phyloP scores from a whole-genome alignment of 2,888 invertebrate species.

The Heliconius ismenius region DNA sequence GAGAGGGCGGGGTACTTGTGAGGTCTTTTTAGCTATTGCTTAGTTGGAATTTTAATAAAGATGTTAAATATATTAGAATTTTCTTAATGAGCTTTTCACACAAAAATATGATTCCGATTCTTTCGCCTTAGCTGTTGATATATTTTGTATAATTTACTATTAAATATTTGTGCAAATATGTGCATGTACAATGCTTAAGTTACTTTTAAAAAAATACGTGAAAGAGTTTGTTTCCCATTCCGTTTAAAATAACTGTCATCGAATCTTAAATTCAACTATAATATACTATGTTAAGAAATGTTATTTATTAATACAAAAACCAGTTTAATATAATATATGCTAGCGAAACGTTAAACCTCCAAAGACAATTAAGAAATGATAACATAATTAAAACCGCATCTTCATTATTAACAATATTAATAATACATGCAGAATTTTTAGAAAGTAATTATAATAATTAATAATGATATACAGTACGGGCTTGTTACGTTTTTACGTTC shows the following conservation, averaged over 20 bases:
- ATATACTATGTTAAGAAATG: too few relatives aligned
- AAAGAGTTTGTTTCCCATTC: background rate
- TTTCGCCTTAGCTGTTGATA: background rate
- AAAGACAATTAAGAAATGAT: slow-evolving; percentile 32
- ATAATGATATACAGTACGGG: slow-evolving; percentile 57
- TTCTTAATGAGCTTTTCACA: slow-evolving; percentile 21
- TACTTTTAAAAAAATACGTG: background rate
- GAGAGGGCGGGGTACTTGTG: slow-evolving; percentile 47
- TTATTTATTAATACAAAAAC: slow-evolving; percentile 35
- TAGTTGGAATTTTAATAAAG: slow-evolving; percentile 56
- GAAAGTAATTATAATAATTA: slow-evolving; percentile 47
- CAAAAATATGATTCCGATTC: background rate
- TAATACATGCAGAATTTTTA: slow-evolving; percentile 37
- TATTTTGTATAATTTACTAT: background rate
- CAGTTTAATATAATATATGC: background rate
- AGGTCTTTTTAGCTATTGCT: slow-evolving; percentile 44
- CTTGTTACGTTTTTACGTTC: slow-evolving; percentile 61
- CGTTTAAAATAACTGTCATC: background rate
- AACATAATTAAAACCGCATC: slow-evolving; percentile 37
- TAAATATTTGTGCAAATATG: background rate
- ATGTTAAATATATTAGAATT: slow-evolving; percentile 30
- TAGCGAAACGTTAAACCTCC: slow-evolving; percentile 15
- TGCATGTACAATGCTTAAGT: background rate
- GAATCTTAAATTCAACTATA: background rate
- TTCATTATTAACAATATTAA: slow-evolving; percentile 34